Conservation (phyloP, 1,140 invertebrate genomes). For the Caerostris extrusa region DNA sequence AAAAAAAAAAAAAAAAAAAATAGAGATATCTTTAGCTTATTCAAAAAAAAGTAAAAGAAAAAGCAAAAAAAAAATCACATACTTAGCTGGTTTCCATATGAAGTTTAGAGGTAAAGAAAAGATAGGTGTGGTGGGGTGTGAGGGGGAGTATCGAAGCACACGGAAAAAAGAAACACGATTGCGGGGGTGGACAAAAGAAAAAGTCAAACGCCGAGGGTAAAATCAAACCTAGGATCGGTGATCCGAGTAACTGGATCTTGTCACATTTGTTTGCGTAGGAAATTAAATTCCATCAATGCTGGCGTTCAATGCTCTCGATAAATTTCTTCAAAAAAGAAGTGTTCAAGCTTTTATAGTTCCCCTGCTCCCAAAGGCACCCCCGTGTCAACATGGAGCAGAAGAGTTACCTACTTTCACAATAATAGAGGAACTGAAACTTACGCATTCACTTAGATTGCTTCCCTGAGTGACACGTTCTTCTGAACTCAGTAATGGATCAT, state of each 20-base stretch:
- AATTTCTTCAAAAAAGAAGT: constrained; percentile 76
- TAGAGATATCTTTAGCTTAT: constrained; percentile 64
- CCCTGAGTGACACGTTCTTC: neutral
- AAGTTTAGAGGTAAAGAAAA: constrained; percentile 46
- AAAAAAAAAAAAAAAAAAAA: neutral
- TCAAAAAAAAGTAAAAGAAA: neutral
- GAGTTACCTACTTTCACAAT: constrained; percentile 75
- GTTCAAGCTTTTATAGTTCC: constrained; percentile 65
- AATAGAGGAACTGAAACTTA: constrained; percentile 70
- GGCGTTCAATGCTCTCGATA: constrained; percentile 74
- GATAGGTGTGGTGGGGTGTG: neutral
- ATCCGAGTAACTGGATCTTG: constrained; percentile 74
- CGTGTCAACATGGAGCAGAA: constrained; percentile 61
- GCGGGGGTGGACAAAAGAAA: constrained; percentile 44
- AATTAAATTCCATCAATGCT: constrained; percentile 76
- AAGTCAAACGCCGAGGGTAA: constrained; percentile 69
- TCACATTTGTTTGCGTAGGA: constrained; percentile 73
- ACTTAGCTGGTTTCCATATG: constrained; percentile 69
- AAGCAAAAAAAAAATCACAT: neutral
- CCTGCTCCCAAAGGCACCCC: constrained; percentile 14
- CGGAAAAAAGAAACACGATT: neutral
- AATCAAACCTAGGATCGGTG: constrained; percentile 63
- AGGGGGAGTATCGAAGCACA: neutral
- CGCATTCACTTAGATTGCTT: constrained; percentile 70
- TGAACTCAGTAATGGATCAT: constrained; percentile 76